Conservation (phyloP, 2,888 invertebrate species). For the Agrochola circellaris region DNA sequence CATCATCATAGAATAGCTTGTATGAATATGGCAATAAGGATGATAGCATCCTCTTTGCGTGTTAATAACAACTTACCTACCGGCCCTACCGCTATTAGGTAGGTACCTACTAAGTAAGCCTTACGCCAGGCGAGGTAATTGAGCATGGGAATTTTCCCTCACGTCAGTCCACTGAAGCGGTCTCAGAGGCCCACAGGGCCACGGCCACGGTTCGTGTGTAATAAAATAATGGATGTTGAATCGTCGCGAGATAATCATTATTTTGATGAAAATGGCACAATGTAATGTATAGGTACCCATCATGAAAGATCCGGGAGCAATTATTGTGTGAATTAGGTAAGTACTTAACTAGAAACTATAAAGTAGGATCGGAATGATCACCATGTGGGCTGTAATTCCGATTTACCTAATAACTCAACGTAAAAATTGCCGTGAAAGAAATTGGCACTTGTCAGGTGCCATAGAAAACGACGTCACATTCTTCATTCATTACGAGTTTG, state of each 20-base stretch:
- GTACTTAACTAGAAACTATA: no score
- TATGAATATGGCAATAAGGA: not conserved
- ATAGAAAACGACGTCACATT: slow-evolving; percentile 64
- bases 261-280: not conserved
- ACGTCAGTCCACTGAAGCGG: not conserved
- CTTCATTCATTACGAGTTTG: slow-evolving; percentile 68
- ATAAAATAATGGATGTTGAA: not conserved
- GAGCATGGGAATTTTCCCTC: slow-evolving; percentile 30
- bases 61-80: slow-evolving; percentile 15
- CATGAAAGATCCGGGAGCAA: not conserved
- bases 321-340: not conserved
- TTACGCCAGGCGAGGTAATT: slow-evolving; percentile 21
- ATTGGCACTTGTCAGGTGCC: slow-evolving; percentile 50
- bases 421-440: slow-evolving; percentile 33
- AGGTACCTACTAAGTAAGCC: not conserved
- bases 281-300: not conserved
- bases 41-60: slow-evolving; percentile 8
- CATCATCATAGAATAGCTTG: not conserved
- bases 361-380: not conserved
- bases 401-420: slow-evolving; percentile 38
- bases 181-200: slow-evolving; percentile 1
- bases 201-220: not conserved
- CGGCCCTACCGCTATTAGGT: not conserved
- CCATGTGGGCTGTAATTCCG: slow-evolving; percentile 2
- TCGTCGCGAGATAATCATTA: not conserved